A percentile compares a stretch with the other conserved stretches of the same genome.
Conservation (phyloP, 2,797 vertebrate genomes). For the Cyprinella venusta region DNA sequence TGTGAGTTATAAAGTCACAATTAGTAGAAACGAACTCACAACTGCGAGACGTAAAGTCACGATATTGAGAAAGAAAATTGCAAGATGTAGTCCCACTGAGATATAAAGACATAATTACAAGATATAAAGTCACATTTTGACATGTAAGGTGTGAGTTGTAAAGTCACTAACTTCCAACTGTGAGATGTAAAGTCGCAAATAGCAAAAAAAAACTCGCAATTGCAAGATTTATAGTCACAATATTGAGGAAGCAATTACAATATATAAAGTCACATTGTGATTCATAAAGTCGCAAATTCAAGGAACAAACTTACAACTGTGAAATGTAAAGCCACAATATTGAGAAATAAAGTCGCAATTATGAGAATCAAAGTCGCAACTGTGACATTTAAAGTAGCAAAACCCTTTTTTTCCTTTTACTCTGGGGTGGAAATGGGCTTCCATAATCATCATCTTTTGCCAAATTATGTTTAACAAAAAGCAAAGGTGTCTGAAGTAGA, state of each 20-base stretch:
- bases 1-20: conserved; percentile 2
- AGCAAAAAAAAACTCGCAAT: not conserved
- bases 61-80: not conserved
- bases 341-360: conserved; percentile 4
- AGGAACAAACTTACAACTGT: not conserved
- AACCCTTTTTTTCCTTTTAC: not conserved
- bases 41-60: not conserved
- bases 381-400: not conserved
- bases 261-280: not conserved
- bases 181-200: not conserved
- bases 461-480: conserved; percentile 42
- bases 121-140: conserved; percentile 7
- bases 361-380: not conserved
- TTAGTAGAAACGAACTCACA: not conserved
- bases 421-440: conserved; percentile 30
- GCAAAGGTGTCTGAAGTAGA: conserved; percentile 10
- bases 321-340: not conserved
- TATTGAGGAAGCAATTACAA: not conserved
- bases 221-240: not conserved
- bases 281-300: not conserved
- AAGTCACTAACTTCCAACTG: not conserved
- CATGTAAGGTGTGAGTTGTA: not conserved
- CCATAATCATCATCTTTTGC: conserved; percentile 23
- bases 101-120: not conserved
- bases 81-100: not conserved